Base-by-base conservation (phyloP, 2,888 invertebrate species). In the Micropterix aruncella region DNA sequence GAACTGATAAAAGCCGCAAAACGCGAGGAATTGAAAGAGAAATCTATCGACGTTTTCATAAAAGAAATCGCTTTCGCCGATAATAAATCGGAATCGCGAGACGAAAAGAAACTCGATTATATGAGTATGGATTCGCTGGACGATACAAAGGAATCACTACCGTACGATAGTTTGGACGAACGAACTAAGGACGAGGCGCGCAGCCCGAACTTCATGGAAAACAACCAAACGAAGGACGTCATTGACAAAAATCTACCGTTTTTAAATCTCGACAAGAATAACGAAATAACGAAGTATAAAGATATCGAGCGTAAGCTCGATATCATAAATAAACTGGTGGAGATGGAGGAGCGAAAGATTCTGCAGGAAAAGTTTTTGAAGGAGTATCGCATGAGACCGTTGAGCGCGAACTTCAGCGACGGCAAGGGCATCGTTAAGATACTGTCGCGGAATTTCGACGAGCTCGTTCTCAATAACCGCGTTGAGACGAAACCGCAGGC, bases 401-500 rank as follows among this genome's bases (percentile, higher is more conserved):
- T 72, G 1, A 74, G 76, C 59, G 71, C 73, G 4, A 77, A 77
- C 48, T 73, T 77, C 43, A 73, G 75, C 39, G 75, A 76, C 41
- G 72, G 77, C 1, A 72, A 69, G 57, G 78, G 78, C 1, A 76
- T 77, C 16, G 83, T 83, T 0, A 76, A 79, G 59, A 72, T 79
- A 3, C 57, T 83, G 16, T 82, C 83, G 0, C 75, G 75, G 58
- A 81, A 83, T 62, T 83, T 81, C 55, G 83, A 83, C 54, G 80
- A 77, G 52, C 56, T 83, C 53, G 44, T 52, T 3, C n/a, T 49
- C 55, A 51, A 51, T 37, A 54, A 2, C 54, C 56, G 16, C 61
- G 60, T 2, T 65, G 63, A 54, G 12, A 4, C 19, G 12, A 51
- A 48, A 42, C 43, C 3, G 37, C 49, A 48, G 46, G 48, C 46